Percentiles rank a stretch among this genome's conserved stretches.
Conservation (phyloP, 2,888 invertebrate genomes). For the Sycophila texana region DNA sequence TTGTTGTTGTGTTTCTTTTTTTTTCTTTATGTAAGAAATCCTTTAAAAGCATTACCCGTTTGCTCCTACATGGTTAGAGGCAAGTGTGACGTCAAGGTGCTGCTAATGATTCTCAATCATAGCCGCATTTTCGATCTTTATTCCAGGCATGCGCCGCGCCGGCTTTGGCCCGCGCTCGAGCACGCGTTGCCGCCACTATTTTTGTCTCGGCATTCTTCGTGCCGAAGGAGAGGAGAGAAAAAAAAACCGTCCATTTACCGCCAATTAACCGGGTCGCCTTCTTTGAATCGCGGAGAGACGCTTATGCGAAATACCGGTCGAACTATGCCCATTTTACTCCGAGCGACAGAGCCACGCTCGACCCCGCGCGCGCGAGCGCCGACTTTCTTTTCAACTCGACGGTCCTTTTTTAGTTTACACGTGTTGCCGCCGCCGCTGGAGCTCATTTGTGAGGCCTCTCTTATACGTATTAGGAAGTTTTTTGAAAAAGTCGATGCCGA, state of each 20-base stretch:
- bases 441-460: conserved; percentile 18
- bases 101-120: conserved; percentile 58
- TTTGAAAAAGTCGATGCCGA: background rate
- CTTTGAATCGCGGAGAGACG: conserved; percentile 49
- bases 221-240: conserved; percentile 12
- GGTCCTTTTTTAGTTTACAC: conserved; percentile 47
- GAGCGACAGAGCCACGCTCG: background rate
- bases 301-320: conserved; percentile 57
- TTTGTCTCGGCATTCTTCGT: conserved; percentile 55
- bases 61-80: conserved; percentile 42
- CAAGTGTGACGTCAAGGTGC: conserved; percentile 45
- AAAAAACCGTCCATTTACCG: conserved; percentile 56
- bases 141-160: conserved; percentile 51
- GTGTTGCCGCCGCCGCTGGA: background rate
- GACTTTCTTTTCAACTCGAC: conserved; percentile 52
- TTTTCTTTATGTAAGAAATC: conserved; percentile 46
- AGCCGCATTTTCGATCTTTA: conserved; percentile 53
- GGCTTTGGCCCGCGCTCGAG: conserved; percentile 38
- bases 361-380: background rate
- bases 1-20: background rate
- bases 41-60: conserved; percentile 52
- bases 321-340: conserved; percentile 55
- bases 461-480: conserved; percentile 5
- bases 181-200: conserved; percentile 48
- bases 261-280: conserved; percentile 59